Percentiles rank a stretch among this genome's conserved stretches.
phyloP scores from a whole-genome alignment of 2,113 vertebrate genomes.

The Gopherus flavomarginatus region DNA sequence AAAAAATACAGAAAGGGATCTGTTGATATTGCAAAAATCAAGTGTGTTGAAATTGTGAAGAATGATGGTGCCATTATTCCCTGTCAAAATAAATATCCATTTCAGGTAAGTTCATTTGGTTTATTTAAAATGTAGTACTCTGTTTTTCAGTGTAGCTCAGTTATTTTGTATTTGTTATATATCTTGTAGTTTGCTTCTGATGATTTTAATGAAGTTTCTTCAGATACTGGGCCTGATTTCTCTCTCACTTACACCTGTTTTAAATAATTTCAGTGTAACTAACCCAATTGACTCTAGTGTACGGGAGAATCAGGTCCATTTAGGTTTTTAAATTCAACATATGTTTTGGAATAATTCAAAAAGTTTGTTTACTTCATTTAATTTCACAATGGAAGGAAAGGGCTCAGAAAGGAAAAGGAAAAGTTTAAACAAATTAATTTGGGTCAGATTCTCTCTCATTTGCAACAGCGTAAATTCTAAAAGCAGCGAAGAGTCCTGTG shows the following conservation, averaged over 20 bases:
- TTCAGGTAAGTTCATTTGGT: conserved; percentile 85
- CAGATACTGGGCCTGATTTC: not conserved
- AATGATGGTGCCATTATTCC: conserved; percentile 85
- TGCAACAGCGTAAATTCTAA: not conserved
- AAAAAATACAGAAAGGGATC: conserved; percentile 90
- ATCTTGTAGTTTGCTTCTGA: not conserved
- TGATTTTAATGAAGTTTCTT: not conserved
- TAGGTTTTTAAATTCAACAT: not conserved
- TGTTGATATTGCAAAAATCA: conserved; percentile 89
- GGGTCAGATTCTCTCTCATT: not conserved
- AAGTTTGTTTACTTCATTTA: not conserved
- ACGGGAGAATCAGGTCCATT: not conserved
- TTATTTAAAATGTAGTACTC: not conserved
- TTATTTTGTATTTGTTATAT: not conserved
- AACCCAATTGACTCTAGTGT: not conserved
- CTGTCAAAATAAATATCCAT: conserved; percentile 95
- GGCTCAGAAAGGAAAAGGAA: not conserved
- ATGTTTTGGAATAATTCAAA: not conserved
- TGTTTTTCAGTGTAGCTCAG: not conserved
- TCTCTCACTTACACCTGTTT: not conserved
- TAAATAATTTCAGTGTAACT: not conserved
- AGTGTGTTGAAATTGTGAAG: conserved; percentile 93
- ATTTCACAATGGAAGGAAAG: not conserved
- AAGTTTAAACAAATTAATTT: not conserved
- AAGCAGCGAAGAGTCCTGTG: too few species aligned